Evolutionary conservation across 2,888 invertebrate genomes (phyloP), one percentile per base, ranked within the genome.

Genomic region (Chalcis sispes): DNA sequence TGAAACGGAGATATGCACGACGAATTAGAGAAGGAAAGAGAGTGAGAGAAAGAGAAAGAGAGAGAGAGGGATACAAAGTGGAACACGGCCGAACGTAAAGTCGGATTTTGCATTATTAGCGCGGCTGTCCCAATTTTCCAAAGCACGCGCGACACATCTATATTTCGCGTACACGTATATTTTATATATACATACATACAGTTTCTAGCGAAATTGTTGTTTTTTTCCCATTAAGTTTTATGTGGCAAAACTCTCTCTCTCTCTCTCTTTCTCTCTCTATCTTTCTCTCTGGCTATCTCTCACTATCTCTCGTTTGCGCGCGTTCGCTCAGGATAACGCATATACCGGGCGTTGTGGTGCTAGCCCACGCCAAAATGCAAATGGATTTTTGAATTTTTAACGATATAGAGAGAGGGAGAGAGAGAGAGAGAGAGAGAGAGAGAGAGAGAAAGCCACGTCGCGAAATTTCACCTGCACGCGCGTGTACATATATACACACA

Each of bases 331-430:
- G 1, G 18, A 1, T 1, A 27, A 40, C 25, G 15, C 15, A 20
- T 42, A 18, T 29, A 29, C n/a, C 4, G 13, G 13, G 25, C n/a
- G n/a, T n/a, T n/a, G n/a, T n/a, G n/a, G n/a, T n/a, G n/a, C n/a
- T n/a, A n/a, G n/a, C n/a, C n/a, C n/a, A 2, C 10, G 40, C 15
- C 59, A n/a, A 65, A 65, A 56, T 61, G 70, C 61, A 62, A 65
- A 67, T 72, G 66, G 66, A 66, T 59, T 46, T 76, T 66, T 61
- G 27, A 66, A 67, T 72, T 54, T 66, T 65, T 46, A 54, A 52
- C 50, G 36, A 58, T n/a, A n/a, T n/a, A n/a, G n/a, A n/a, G n/a
- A n/a, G n/a, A n/a, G n/a, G n/a, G n/a, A n/a, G n/a, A n/a, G n/a
- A n/a, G n/a, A n/a, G 10, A 7, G 36, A 36, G 36, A 36, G 18